These are phyloP conservation scores for Microcebus tavaratra DNA, from an alignment of 2,113 vertebrate genomes.

Conservation along the genomic window DNA sequence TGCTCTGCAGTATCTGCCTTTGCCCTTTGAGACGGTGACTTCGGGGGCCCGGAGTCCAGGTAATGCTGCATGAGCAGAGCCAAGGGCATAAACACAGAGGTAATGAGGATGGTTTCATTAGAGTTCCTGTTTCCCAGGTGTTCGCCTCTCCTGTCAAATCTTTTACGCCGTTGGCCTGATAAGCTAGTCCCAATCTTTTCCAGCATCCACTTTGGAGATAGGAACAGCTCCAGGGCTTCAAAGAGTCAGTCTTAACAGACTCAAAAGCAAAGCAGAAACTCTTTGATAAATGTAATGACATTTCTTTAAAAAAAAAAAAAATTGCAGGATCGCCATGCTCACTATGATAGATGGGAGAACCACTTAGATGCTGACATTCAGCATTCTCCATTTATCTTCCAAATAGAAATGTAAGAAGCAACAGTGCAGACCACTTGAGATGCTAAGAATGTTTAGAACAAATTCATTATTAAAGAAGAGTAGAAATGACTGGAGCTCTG, in stretches of 20 bases:
- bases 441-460: constrained; percentile 21
- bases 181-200: background rate
- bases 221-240: background rate
- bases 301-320: background rate
- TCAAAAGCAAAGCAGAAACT: background rate
- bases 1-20: background rate
- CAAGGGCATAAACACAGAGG: background rate
- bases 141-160: background rate
- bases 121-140: background rate
- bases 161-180: background rate
- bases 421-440: constrained; percentile 56
- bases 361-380: constrained; percentile 37
- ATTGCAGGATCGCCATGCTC: background rate
- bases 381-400: constrained; percentile 55
- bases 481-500: background rate
- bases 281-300: constrained; percentile 11
- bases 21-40: background rate
- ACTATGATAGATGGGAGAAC: background rate
- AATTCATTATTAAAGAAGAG: background rate
- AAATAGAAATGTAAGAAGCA: constrained; percentile 48
- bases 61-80: background rate
- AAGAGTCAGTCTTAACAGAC: background rate
- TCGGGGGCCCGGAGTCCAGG: background rate
- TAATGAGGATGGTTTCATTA: background rate
- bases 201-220: background rate